Evolutionary conservation across 2,888 invertebrate genomes (phyloP), one percentile per base, ranked within the genome.

Genomic region (Ellobium chinense): DNA sequence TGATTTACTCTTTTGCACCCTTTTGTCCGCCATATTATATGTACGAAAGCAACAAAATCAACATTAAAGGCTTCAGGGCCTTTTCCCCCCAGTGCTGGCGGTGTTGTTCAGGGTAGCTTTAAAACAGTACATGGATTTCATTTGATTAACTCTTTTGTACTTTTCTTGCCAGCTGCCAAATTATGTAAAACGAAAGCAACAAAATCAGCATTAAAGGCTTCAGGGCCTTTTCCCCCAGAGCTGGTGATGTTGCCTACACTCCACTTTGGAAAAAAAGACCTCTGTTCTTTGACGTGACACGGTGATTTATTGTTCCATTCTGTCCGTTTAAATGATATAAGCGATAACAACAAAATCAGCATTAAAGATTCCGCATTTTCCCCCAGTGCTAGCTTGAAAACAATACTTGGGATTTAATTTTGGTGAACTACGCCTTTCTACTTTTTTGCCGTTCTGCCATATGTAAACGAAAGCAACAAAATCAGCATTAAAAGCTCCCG

Each of bases 51-150:
- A 60, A 5, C n/a, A 60, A 60, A n/a, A n/a, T 24, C 60, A 60
- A 24, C 60, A 60, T 24, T 60, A 60, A n/a, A n/a, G 60, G n/a
- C 60, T 24, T n/a, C 60, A 12, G n/a, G 60, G 7, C 60, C n/a
- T n/a, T n/a, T 60, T n/a, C n/a, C 60, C 60, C 60, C 60, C 60
- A 60, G 60, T 60, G 60, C n/a, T 60, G 60, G n/a, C 27, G n/a
- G 21, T 60, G 27, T n/a, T 60, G 60, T 60, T n/a, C n/a, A 24
- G n/a, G 18, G 46, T 18, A 46, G 18, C 46, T 46, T 12, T 46
- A 12, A 7, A 12, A 46, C 9, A 46, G 18, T 46, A 46, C 46
- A 46, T 7, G 9, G 7, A 46, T 46, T 18, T 12, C 9, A 60
- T 60, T 21, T n/a, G n/a, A n/a, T n/a, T n/a, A n/a, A n/a, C n/a